A percentile compares a stretch with the other conserved stretches of the same genome.
Evolutionary conservation across 2,797 vertebrate genomes (phyloP).

Genomic region (Eospalax fontanierii): DNA sequence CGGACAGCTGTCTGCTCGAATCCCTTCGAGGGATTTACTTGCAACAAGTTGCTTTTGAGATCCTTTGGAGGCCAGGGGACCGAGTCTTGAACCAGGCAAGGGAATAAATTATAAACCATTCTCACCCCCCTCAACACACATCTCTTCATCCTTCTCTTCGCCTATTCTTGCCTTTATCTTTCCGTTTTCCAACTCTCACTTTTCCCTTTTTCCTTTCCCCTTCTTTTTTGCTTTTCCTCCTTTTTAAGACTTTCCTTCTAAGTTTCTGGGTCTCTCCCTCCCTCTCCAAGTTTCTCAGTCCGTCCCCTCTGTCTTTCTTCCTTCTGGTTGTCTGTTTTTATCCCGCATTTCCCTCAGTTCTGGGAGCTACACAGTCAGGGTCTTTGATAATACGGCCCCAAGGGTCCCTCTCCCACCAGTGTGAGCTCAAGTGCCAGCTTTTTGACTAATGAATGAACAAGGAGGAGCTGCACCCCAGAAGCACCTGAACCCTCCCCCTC

Average conservation of each 20-base stretch:
- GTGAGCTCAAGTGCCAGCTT: constrained; percentile 62
- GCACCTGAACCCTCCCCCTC: neutral
- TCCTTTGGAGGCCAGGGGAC: constrained; percentile 11
- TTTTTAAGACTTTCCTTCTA: neutral
- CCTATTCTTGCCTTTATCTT: neutral
- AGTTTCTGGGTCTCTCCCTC: neutral
- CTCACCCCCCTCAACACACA: neutral
- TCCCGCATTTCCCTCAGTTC: neutral
- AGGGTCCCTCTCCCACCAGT: neutral
- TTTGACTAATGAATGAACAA: constrained; percentile 34
- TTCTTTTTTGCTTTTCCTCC: neutral
- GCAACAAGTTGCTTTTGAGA: constrained; percentile 62
- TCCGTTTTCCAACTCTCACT: neutral
- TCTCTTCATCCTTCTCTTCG: neutral
- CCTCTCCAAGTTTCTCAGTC: neutral
- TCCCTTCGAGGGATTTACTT: constrained; percentile 32
- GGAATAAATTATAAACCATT: constrained; percentile 78
- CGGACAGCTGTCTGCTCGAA: neutral
- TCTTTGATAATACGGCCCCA: neutral
- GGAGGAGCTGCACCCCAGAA: neutral
- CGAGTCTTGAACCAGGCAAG: constrained; percentile 63
- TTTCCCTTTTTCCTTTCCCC: neutral
- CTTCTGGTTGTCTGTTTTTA: neutral
- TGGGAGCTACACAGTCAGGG: neutral
- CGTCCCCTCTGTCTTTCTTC: neutral